Base-by-base conservation (phyloP, 1,140 invertebrate genomes). In the Campoletis sonorensis region DNA sequence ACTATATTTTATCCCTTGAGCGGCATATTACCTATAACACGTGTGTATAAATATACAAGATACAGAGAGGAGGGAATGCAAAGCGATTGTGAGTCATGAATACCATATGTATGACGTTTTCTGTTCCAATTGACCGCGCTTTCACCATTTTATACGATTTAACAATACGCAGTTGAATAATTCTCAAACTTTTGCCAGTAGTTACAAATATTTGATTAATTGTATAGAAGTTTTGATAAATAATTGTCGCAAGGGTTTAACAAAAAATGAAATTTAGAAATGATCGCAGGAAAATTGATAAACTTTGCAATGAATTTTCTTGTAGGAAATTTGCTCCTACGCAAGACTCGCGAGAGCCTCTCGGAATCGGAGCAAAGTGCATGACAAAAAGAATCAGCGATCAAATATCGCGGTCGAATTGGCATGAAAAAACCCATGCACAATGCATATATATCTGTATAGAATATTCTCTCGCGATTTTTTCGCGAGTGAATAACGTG, bases 31-130 rank as follows among this genome's bases (percentile, higher is more conserved):
- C n/a, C 23, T 64, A 26, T 64, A 64, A 64, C 51, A 26, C 23
- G 27, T 26, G 23, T 64, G 23, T 64, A 64, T 64, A 26, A 23
- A 64, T 23, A 64, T 26, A 64, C 11, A 26, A n/a, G 61, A 64
- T 64, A 64, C 23, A 21, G 1, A 21, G 1, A 13, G 23, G 61
- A 83, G 80, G 76, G 82, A 83, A 79, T 81, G 76, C 82, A 75
- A 79, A 83, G 81, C 80, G 81, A 83, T 72, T 79, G 81, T 82
- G 80, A 73, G 70, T 54, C 82, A 64, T 70, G 64, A 64, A 83
- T 73, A 67, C 21, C 21, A 67, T 49, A 83, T 80, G 68, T 33
- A 72, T 40, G 73, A 79, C 23, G 33, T 51, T 81, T 76, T 67
- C 61, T 16, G 13, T 64, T 13, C 21, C 61, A 27, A 26, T 26